Conservation (phyloP, 2,888 invertebrate species). For the Amblyteles armatorius region DNA sequence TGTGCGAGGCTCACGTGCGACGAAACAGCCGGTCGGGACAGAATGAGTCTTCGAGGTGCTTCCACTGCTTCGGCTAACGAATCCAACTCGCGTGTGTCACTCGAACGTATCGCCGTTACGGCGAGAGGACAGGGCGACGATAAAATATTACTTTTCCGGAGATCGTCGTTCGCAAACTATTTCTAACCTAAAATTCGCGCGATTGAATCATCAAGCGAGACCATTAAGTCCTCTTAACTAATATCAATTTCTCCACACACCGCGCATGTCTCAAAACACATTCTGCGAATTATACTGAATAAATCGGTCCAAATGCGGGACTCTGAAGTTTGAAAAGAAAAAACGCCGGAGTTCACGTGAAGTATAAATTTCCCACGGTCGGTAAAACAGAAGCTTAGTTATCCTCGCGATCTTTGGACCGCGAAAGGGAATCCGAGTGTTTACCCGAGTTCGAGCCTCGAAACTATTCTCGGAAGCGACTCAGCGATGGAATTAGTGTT, state of each 20-base stretch:
- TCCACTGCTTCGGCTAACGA: neutral
- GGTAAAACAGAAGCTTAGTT: neutral
- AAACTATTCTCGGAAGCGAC: neutral
- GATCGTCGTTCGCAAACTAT: neutral
- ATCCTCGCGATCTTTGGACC: neutral
- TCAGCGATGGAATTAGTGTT: neutral
- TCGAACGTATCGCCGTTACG: neutral
- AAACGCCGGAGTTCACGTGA: neutral
- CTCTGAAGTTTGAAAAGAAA: neutral
- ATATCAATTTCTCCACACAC: neutral
- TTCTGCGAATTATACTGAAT: neutral
- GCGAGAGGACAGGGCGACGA: neutral
- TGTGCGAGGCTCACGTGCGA: constrained; percentile 42
- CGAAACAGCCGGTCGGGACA: neutral
- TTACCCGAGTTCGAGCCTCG: neutral
- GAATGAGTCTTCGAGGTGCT: neutral
- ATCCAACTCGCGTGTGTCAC: neutral
- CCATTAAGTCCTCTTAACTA: neutral
- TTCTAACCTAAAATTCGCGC: neutral
- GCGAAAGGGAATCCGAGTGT: neutral
- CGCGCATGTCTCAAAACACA: neutral
- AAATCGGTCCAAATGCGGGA: neutral
- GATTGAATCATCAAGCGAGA: neutral
- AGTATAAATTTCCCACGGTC: neutral
- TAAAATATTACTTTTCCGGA: neutral